A percentile compares a stretch with the other conserved stretches of the same genome.
Conservation (phyloP, 1,140 invertebrate genomes). For the Andrena cerasifolii region DNA sequence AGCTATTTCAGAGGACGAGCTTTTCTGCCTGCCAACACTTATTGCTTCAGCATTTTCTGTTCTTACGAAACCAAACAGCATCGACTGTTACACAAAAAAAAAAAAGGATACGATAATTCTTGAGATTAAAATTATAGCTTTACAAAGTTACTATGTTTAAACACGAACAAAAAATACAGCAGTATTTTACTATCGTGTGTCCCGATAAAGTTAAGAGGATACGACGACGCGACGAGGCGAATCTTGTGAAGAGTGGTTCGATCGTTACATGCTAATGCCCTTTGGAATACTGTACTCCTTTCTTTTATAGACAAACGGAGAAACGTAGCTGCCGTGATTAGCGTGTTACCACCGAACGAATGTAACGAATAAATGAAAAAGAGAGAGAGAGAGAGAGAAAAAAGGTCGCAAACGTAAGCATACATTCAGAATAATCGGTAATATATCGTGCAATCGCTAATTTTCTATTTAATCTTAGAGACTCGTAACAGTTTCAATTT, state of each 20-base stretch:
- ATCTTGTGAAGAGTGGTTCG: not conserved
- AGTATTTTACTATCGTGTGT: slow-evolving; percentile 11
- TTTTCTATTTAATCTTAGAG: slow-evolving; percentile 10
- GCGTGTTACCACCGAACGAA: not conserved
- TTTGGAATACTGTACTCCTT: not conserved
- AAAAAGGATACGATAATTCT: slow-evolving; percentile 5
- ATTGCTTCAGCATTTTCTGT: not conserved
- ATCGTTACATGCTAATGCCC: not conserved
- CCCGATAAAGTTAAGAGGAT: not conserved
- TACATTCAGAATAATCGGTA: not conserved
- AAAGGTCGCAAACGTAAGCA: not conserved
- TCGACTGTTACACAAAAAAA: not conserved
- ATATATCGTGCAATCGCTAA: not conserved
- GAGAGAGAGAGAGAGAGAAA: not conserved
- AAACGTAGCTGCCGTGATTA: not conserved
- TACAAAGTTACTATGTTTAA: slow-evolving; percentile 26
- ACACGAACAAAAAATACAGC: slow-evolving; percentile 3
- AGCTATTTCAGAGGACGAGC: not conserved
- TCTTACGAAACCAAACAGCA: not conserved
- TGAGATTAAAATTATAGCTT: slow-evolving; percentile 52
- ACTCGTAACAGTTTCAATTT: not conserved
- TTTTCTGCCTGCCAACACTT: not conserved
- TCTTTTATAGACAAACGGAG: not conserved
- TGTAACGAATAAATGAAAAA: not conserved
- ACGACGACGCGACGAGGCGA: not conserved